Conservation (phyloP, 2,797 vertebrate species). For the Corythornis leucogaster region DNA sequence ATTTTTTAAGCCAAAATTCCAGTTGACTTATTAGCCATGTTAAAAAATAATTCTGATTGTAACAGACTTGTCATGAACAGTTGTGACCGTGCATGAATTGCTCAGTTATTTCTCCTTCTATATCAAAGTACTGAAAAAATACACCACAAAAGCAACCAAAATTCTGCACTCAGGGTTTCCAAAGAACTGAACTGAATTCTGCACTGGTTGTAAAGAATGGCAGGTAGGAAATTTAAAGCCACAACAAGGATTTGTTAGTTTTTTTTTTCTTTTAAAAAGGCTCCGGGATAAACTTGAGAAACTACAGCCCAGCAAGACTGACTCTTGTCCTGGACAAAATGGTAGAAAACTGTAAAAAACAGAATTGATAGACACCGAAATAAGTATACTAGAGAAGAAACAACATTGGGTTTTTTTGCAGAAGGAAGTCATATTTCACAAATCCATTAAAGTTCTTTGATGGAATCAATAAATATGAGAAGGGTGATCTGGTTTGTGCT, state of each 20-base stretch:
- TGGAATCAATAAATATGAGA: conserved; percentile 46
- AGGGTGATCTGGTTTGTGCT: conserved; percentile 23
- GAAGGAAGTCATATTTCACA: conserved; percentile 39
- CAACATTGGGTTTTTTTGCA: not conserved
- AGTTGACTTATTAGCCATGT: not conserved
- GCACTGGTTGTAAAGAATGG: not conserved
- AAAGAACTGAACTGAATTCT: not conserved
- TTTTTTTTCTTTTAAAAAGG: not conserved
- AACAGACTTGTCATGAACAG: not conserved
- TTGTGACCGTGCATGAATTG: not conserved
- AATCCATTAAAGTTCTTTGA: conserved; percentile 21
- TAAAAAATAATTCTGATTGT: not conserved
- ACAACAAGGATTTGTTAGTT: not conserved
- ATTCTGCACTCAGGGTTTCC: not conserved
- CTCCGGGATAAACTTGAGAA: not conserved
- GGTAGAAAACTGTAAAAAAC: not conserved
- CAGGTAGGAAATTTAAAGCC: not conserved
- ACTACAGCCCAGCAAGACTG: not conserved
- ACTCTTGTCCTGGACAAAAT: not conserved
- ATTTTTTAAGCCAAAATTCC: not conserved
- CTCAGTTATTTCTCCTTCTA: not conserved
- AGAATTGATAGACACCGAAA: not conserved
- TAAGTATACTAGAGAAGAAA: not conserved
- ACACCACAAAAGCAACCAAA: not conserved
- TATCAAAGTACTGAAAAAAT: not conserved